Evolutionary conservation across 1,140 invertebrate genomes (phyloP), one percentile per base, ranked within the genome.

Genomic region (Sinella curviseta): DNA sequence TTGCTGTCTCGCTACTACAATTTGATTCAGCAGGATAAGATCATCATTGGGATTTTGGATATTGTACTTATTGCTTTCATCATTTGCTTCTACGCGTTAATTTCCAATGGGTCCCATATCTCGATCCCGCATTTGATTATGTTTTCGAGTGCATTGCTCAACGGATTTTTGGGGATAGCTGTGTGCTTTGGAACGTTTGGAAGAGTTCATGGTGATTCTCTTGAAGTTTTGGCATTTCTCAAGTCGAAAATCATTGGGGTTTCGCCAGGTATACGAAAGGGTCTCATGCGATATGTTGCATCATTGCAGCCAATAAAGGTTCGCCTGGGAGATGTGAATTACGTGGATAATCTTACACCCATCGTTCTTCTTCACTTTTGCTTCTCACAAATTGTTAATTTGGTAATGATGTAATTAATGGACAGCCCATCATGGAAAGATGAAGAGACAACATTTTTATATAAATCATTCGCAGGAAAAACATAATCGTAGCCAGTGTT

Each of bases 321-420:
- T 31, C 65, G 65, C 2, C 1, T 70, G 1, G 65, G 65, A 3
- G 12, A 8, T 33, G 65, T 70, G 4, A 31, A 31, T 12, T 70
- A 31, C 30, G 65, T 70, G 2, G 65, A 70, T 8, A 70, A 70
- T 2, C 4, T 70, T 3, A 70, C 65, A 2, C 65, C 65, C 2
- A 70, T 70, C 1, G 31, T 70, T 12, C 26, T 70, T 30, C n/a
- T 70, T 31, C 26, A 70, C n/a, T 70, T 70, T 70, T 70, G 65
- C 30, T 33, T 70, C 4, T 4, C 8, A 3, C 65, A 70, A 33
- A 70, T 33, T 31, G 65, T 70, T 1, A 70, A 70, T 24, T 16
- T 70, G 24, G 4, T 70, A 8, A 16, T 65, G 57, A 26, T 65
- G 24, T n/a, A 70, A 17, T n/a, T n/a, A n/a, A n/a, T n/a, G n/a